Conservation (phyloP, 2,888 invertebrate species). For the Machimus atricapillus region DNA sequence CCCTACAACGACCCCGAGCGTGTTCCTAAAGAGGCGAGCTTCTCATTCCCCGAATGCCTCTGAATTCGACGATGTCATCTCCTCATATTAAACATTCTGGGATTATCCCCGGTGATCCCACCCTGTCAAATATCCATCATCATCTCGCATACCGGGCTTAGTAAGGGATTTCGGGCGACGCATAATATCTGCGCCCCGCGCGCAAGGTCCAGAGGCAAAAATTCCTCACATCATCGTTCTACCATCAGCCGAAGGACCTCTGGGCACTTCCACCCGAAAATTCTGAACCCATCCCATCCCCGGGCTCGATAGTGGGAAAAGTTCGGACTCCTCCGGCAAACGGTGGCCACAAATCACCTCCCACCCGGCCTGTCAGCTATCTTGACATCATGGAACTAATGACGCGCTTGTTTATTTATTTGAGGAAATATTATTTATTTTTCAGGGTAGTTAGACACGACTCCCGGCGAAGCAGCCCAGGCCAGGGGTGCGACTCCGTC, state of each 20-base stretch:
- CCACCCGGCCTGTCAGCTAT: slow-evolving; percentile 8
- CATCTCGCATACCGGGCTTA: slow-evolving; percentile 39
- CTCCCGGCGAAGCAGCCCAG: background rate
- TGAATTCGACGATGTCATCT: slow-evolving; percentile 13
- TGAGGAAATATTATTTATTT: slow-evolving; percentile 33
- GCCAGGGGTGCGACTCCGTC: background rate
- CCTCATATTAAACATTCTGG: slow-evolving; percentile 41
- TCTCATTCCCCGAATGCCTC: background rate
- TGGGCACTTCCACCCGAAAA: background rate
- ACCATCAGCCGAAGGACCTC: background rate
- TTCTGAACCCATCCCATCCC: background rate
- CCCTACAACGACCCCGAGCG: background rate
- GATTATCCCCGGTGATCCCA: slow-evolving; percentile 49
- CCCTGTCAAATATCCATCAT: slow-evolving; percentile 50
- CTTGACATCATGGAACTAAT: slow-evolving; percentile 34
- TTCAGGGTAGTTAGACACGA: slow-evolving; percentile 36
- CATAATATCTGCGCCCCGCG: background rate
- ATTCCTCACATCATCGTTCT: slow-evolving; percentile 13
- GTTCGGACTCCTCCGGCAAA: background rate
- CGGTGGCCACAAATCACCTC: slow-evolving; percentile 7
- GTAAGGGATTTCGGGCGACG: slow-evolving; percentile 13
- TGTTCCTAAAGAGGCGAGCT: background rate
- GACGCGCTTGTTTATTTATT: slow-evolving; percentile 37
- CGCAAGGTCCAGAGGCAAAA: background rate
- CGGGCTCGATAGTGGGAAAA: background rate